Evolutionary conservation across 2,113 vertebrate genomes (phyloP).

Genomic region (Trachemys scripta): DNA sequence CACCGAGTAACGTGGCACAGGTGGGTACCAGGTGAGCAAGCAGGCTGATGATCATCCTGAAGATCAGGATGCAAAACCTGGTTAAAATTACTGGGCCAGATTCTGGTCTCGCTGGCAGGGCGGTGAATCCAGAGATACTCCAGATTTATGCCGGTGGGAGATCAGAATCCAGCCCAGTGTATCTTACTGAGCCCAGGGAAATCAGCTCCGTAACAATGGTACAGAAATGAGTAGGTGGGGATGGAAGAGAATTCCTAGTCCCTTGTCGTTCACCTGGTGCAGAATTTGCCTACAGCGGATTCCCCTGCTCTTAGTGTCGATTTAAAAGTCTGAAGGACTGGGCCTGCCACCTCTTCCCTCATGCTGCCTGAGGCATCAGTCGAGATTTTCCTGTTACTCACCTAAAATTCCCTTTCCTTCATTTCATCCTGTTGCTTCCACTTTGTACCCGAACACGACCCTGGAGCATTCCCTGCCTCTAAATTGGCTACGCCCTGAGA

Average conservation of each 20-base stretch:
- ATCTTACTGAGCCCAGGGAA: neutral
- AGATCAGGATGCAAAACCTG: neutral
- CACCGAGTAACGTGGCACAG: neutral
- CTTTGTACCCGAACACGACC: neutral
- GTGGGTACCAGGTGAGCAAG: neutral
- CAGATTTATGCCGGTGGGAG: neutral
- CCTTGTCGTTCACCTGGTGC: no score
- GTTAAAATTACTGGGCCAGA: neutral
- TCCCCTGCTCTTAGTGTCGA: neutral
- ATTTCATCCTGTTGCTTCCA: neutral
- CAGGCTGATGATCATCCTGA: neutral
- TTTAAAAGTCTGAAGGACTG: neutral
- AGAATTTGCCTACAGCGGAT: neutral
- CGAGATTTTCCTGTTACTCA: neutral
- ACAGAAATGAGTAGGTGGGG: neutral
- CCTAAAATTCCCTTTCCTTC: neutral
- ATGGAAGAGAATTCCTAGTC: neutral
- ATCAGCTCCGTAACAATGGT: neutral
- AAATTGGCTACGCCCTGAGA: neutral
- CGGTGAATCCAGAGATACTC: constrained; percentile 19
- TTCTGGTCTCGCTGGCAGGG: neutral
- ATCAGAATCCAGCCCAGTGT: neutral
- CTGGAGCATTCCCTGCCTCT: neutral
- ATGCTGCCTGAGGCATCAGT: neutral
- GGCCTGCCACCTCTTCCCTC: neutral